Conservation (phyloP, 1,140 invertebrate species). For the Drosophila lacteicornis region DNA sequence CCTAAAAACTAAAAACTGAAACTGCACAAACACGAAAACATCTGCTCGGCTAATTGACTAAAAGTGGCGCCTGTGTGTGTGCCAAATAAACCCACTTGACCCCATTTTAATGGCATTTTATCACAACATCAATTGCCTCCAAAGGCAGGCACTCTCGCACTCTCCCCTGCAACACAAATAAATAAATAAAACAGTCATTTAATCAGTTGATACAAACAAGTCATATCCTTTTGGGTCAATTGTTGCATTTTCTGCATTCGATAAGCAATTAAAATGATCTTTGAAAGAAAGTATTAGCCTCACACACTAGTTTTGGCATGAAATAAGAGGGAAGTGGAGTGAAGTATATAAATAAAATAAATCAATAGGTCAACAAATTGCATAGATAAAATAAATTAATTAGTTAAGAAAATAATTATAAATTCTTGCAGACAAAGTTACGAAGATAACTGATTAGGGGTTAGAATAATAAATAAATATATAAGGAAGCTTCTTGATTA, state of each 20-base stretch:
- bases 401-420: too few species aligned
- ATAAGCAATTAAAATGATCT: background rate
- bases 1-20: conserved; percentile 3
- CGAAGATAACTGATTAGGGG: too few species aligned
- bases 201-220: conserved; percentile 8
- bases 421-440: too few species aligned
- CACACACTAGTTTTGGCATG: too few species aligned
- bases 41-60: conserved; percentile 77
- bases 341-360: too few species aligned
- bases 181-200: conserved; percentile 13
- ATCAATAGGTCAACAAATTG: too few species aligned
- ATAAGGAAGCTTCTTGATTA: too few species aligned
- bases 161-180: conserved; percentile 8
- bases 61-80: conserved; percentile 58
- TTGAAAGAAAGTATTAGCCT: background rate
- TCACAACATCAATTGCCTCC: conserved; percentile 35
- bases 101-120: conserved; percentile 62
- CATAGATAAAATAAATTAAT: too few species aligned
- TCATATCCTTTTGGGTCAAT: conserved; percentile 6
- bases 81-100: conserved; percentile 65
- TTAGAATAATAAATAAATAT: too few species aligned
- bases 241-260: background rate
- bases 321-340: too few species aligned
- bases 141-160: background rate
- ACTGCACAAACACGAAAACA: conserved; percentile 52